Percentiles rank a stretch among this genome's conserved stretches.
These are phyloP conservation scores for Bothrops jararaca DNA, from an alignment of 2,113 vertebrate genomes.

Conservation along the genomic window DNA sequence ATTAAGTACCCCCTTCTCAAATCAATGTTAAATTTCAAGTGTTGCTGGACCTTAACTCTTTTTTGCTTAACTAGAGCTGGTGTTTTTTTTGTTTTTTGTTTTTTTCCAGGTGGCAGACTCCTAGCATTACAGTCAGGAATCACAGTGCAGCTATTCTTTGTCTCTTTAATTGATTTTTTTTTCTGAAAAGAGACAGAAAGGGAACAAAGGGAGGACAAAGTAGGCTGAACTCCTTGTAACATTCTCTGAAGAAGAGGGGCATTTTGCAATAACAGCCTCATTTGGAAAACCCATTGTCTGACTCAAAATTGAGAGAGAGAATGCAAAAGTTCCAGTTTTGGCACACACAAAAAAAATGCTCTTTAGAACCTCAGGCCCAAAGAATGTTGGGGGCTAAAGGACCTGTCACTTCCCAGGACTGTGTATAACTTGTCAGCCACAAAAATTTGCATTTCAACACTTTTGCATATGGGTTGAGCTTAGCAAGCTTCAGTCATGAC, in stretches of 20 bases:
- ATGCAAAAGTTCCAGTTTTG: neutral
- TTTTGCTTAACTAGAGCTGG: neutral
- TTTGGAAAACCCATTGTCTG: neutral
- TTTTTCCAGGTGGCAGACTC: neutral
- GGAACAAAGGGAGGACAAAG: neutral
- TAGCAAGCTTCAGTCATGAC: neutral
- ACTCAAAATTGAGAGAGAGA: neutral
- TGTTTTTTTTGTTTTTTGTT: neutral
- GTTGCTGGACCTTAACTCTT: neutral
- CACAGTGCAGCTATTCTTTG: neutral
- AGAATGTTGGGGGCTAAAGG: neutral
- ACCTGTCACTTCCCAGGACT: too few species aligned
- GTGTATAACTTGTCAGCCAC: neutral
- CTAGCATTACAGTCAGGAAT: neutral
- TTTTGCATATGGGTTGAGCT: neutral
- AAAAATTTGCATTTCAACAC: slow-evolving; percentile 6
- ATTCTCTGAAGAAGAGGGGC: neutral
- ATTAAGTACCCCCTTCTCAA: neutral
- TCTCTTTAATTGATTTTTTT: neutral
- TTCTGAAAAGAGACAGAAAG: neutral
- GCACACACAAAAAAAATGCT: neutral
- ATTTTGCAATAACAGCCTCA: neutral
- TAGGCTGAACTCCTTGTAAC: neutral
- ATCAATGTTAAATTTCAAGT: neutral
- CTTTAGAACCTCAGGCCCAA: neutral